phyloP scores from a whole-genome alignment of 2,888 invertebrate genomes.

The Xestia sexstrigata region DNA sequence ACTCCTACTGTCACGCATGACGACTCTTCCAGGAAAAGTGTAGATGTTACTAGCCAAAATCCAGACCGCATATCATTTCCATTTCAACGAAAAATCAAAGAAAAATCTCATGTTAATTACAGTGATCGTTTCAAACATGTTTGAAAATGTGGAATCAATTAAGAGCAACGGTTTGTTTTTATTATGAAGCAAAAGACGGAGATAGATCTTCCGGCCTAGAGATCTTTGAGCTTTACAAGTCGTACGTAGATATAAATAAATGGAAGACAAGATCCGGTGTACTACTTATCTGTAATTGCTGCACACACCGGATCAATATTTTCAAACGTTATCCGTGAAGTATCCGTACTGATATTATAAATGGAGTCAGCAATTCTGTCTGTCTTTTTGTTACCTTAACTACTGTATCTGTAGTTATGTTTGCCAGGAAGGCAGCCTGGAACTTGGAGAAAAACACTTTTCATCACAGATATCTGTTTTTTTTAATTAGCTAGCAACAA shows the following conservation, averaged over 20 bases:
- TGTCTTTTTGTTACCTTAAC: neutral
- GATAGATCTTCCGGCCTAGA: slow-evolving; percentile 40
- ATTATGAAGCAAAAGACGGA: slow-evolving; percentile 11
- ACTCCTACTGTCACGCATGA: slow-evolving; percentile 7
- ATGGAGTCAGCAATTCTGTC: neutral
- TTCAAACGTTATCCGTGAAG: neutral
- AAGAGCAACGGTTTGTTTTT: slow-evolving; percentile 42
- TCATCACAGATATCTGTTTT: neutral
- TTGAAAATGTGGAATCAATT: slow-evolving; percentile 47
- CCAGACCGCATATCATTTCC: neutral
- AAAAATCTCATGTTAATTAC: neutral
- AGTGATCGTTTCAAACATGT: slow-evolving; percentile 29
- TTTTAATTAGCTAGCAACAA: neutral
- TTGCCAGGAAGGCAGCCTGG: neutral
- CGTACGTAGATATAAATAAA: slow-evolving; percentile 41
- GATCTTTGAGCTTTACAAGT: slow-evolving; percentile 28
- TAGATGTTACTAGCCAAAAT: slow-evolving; percentile 29
- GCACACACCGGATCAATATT: slow-evolving; percentile 15
- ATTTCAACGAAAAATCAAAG: slow-evolving; percentile 16
- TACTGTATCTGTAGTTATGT: neutral
- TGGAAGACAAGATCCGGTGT: slow-evolving; percentile 31
- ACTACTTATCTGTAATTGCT: slow-evolving; percentile 33
- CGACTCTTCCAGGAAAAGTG: slow-evolving; percentile 39
- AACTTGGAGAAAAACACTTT: neutral
- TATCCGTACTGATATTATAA: neutral